These are phyloP conservation scores for Semicossyphus pulcher DNA, from an alignment of 2,113 vertebrate species.

Conservation along the genomic window DNA sequence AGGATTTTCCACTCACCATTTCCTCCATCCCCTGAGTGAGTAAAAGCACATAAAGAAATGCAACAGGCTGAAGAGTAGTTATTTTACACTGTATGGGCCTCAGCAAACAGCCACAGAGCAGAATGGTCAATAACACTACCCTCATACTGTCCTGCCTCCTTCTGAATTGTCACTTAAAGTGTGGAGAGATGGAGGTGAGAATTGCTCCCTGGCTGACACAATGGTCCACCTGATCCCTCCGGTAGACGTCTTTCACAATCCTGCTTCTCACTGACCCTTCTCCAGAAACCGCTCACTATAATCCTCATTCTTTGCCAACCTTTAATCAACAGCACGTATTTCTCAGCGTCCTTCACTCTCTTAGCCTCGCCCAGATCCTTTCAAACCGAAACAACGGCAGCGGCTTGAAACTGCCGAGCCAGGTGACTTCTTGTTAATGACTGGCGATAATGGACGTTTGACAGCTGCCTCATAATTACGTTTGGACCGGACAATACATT, in stretches of 20 bases:
- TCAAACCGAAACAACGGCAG: constrained; percentile 20
- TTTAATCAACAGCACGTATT: constrained; percentile 57
- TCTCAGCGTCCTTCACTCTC: constrained; percentile 19
- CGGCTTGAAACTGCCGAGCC: constrained; percentile 31
- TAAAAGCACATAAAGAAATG: background rate
- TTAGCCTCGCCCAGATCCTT: constrained; percentile 36
- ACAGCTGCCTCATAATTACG: constrained; percentile 52
- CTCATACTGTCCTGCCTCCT: too few species aligned
- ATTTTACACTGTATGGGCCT: background rate
- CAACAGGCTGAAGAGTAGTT: background rate
- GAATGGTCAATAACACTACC: constrained; percentile 6
- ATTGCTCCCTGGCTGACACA: constrained; percentile 50
- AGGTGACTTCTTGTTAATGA: constrained; percentile 47
- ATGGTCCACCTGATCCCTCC: constrained; percentile 47
- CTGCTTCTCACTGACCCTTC: constrained; percentile 21
- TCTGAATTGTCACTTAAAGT: constrained; percentile 30
- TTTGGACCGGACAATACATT: constrained; percentile 31
- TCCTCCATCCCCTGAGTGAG: background rate
- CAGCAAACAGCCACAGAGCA: background rate
- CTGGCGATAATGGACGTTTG: background rate
- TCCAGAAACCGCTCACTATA: constrained; percentile 21
- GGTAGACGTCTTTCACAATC: constrained; percentile 28
- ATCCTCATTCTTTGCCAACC: constrained; percentile 55
- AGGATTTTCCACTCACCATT: too few species aligned
- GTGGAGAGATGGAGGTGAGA: constrained; percentile 32